A percentile compares a stretch with the other conserved stretches of the same genome.
phyloP scores from a whole-genome alignment of 2,113 vertebrate species.

The Edolisoma coerulescens region DNA sequence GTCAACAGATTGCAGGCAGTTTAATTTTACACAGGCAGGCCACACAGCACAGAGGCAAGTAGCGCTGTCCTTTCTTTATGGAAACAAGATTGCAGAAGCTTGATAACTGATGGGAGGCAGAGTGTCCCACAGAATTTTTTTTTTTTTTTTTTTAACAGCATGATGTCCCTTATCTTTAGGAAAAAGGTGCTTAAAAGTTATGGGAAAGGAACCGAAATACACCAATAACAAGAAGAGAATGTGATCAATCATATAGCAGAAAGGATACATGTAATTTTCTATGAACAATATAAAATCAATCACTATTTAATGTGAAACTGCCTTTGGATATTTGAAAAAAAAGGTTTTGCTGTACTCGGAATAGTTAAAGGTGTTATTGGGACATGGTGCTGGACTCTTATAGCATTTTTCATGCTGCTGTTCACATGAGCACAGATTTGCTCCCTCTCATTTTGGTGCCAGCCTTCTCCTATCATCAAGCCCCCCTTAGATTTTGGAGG shows the following conservation, averaged over 20 bases:
- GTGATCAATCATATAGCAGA: background rate
- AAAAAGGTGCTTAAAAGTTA: background rate
- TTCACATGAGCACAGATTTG: background rate
- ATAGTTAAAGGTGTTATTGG: background rate
- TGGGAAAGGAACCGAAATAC: background rate
- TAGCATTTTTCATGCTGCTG: background rate
- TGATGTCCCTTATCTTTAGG: background rate
- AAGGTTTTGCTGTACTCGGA: background rate
- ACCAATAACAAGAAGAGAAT: background rate
- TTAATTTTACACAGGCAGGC: background rate
- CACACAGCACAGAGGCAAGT: background rate
- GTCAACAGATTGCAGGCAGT: background rate
- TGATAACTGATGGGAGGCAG: background rate
- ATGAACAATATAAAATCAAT: background rate
- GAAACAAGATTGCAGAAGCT: background rate
- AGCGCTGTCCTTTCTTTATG: background rate
- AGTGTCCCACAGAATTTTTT: background rate
- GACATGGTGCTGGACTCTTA: background rate
- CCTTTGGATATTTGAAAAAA: background rate
- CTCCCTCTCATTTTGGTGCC: background rate
- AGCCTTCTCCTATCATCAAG: background rate
- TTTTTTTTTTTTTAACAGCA: background rate
- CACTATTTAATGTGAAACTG: background rate
- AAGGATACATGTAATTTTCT: background rate
- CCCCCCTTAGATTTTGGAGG: background rate